Evolutionary conservation across 2,888 invertebrate species (phyloP).

Genomic region (Resseliella maxima): DNA sequence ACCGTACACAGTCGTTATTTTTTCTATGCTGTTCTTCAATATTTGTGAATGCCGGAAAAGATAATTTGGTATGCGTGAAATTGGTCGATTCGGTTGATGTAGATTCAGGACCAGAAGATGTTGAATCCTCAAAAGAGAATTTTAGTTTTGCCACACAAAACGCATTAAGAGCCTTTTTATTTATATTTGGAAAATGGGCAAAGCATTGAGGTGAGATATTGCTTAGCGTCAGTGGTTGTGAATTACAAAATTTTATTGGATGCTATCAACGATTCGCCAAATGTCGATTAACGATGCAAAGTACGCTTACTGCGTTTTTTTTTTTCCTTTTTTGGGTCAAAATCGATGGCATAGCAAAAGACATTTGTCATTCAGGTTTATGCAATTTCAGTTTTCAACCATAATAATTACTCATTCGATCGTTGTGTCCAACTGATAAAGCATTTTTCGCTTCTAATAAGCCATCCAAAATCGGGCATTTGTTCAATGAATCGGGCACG

Average conservation of each 20-base stretch:
- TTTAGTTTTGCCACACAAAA: neutral
- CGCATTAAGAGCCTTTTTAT: slow-evolving; percentile 39
- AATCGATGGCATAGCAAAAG: neutral
- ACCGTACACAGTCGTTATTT: neutral
- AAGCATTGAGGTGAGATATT: slow-evolving; percentile 35
- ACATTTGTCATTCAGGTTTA: neutral
- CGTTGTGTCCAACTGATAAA: neutral
- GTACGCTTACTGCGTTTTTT: neutral
- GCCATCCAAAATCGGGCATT: neutral
- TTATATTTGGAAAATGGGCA: neutral
- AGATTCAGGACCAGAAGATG: neutral
- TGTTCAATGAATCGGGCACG: neutral
- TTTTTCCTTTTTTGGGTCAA: neutral
- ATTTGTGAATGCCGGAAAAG: slow-evolving; percentile 30
- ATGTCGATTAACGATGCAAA: neutral
- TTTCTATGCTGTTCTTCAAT: slow-evolving; percentile 6
- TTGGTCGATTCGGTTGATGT: neutral
- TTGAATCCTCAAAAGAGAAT: neutral
- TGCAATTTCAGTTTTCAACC: neutral
- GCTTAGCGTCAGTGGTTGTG: neutral
- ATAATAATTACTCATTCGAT: neutral
- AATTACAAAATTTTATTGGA: slow-evolving; percentile 4
- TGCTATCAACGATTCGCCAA: neutral
- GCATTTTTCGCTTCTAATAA: neutral
- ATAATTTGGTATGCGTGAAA: slow-evolving; percentile 49